Base-by-base conservation (phyloP, 2,888 invertebrate species). In the Coenonympha glycerion region DNA sequence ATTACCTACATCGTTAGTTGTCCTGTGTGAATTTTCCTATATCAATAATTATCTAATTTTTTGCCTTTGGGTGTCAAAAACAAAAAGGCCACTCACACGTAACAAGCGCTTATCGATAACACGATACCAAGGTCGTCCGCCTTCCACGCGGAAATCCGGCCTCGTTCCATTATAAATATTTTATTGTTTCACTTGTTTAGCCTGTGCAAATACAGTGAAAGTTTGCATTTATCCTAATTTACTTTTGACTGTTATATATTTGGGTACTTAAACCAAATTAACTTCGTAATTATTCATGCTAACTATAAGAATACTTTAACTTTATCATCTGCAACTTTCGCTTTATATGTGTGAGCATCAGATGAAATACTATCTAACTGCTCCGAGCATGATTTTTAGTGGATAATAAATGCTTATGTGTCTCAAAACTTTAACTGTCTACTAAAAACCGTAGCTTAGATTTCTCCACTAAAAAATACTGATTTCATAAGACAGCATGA, bases 101-200 rank as follows among this genome's bases (percentile, higher is more conserved):
- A 40, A 39, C 47, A 42, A 46, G 48, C 21, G 47, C 30, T 52
- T 59, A 57, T 52, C 47, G 48, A 33, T 30, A 49, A 30, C 55
- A 49, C 47, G 48, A 33, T 30, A 49, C 30, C 55, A 49, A 59
- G 53, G 57, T 52, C 57, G 53, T 52, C 41, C 31, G 49, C 49
- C 47, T 52, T 53, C 37, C 50, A 53, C 53, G 47, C 55, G 52
- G 49, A 52, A 44, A 21, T 45, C 48, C 50, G 57, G 50, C 51
- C 54, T 50, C 47, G 52, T 50, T 50, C 49, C 36, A 47, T 39
- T 42, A 52, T 41, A 28, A 18, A 49, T 48, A 53, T 31, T 50
- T 46, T 46, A 51, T 34, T 49, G 42, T 37, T 49, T 41, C 11
- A 31, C 41, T 19, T 41, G 30, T 19, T 41, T 41, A 11, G 19